Percentiles rank a stretch among this genome's conserved stretches.
phyloP scores from a whole-genome alignment of 2,113 vertebrate species.

The Gasterosteus nipponicus region DNA sequence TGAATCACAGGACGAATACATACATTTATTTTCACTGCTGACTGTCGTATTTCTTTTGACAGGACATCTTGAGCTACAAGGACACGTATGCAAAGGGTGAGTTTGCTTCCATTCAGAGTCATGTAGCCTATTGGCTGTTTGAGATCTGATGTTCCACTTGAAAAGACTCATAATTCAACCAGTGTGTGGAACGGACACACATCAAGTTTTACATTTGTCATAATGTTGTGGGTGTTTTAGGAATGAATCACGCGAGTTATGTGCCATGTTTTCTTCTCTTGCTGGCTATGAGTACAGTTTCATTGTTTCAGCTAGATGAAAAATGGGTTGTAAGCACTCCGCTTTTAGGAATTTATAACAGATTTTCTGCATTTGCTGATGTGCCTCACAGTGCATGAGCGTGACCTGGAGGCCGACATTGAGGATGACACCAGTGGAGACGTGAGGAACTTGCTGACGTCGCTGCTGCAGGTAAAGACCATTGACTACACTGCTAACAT shows the following conservation, averaged over 20 bases:
- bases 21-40: neutral
- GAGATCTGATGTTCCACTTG: neutral
- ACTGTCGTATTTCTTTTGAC: conserved; percentile 22
- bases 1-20: neutral
- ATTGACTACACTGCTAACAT: neutral
- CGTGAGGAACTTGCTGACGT: conserved; percentile 78
- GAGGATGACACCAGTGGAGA: conserved; percentile 84
- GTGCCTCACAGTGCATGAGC: conserved; percentile 69
- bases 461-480: conserved; percentile 78
- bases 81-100: conserved; percentile 78
- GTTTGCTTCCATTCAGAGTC: conserved; percentile 14
- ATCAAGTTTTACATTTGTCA: conserved; percentile 1
- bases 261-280: conserved; percentile 14
- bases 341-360: neutral
- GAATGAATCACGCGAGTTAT: conserved; percentile 20
- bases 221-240: conserved; percentile 5
- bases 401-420: conserved; percentile 79
- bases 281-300: neutral
- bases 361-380: neutral
- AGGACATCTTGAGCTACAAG: conserved; percentile 79
- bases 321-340: neutral
- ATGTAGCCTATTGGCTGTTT: neutral
- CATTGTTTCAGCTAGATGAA: neutral
- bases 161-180: conserved; percentile 24
- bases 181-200: neutral